Percentiles rank a stretch among this genome's conserved stretches.
phyloP scores from a whole-genome alignment of 2,113 vertebrate species.

The Miniopterus natalensis region DNA sequence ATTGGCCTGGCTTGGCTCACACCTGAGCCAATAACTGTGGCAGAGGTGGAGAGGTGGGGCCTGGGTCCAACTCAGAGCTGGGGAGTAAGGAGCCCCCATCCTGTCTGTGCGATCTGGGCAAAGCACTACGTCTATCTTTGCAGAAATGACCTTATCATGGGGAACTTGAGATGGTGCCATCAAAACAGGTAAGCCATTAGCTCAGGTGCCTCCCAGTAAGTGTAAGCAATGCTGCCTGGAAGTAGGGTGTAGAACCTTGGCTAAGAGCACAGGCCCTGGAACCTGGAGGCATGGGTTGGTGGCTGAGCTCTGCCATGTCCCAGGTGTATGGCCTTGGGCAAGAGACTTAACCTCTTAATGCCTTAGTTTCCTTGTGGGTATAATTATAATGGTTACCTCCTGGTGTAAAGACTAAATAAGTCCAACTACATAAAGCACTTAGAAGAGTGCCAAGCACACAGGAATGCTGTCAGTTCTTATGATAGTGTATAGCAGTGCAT shows the following conservation, averaged over 20 bases:
- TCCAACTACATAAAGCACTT: neutral
- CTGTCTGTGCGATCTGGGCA: neutral
- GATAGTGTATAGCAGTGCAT: neutral
- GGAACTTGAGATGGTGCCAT: neutral
- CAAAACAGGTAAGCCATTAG: neutral
- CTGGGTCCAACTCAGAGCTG: neutral
- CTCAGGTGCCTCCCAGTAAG: neutral
- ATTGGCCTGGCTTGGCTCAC: neutral
- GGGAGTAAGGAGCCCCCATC: neutral
- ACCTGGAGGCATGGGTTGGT: neutral
- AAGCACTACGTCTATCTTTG: neutral
- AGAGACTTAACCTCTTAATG: neutral
- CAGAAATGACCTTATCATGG: neutral
- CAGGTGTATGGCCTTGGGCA: neutral
- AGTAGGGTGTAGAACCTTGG: neutral
- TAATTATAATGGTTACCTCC: neutral
- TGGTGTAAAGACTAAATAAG: neutral
- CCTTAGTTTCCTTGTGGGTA: neutral
- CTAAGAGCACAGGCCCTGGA: neutral
- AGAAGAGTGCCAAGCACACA: neutral
- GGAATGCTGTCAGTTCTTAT: neutral
- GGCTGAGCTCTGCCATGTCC: neutral
- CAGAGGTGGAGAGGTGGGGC: neutral
- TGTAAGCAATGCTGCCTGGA: neutral
- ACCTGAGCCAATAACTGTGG: neutral